phyloP scores from a whole-genome alignment of 2,888 invertebrate genomes.

The Beris morrisii region DNA sequence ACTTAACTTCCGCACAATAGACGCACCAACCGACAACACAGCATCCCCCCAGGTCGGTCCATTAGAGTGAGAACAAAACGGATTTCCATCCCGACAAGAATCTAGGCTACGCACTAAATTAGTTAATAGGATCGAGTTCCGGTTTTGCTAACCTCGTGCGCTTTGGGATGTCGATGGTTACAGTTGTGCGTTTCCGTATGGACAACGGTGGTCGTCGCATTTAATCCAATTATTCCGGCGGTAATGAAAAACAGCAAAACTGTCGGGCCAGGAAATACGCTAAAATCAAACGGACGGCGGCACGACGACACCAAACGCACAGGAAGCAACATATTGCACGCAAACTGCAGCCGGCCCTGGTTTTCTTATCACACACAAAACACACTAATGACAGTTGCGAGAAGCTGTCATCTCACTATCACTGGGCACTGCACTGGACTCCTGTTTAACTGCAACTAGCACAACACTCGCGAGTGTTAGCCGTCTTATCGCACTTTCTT shows the following conservation, averaged over 20 bases:
- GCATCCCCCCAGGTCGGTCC: too few species aligned
- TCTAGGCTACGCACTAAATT: background rate
- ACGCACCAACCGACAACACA: too few species aligned
- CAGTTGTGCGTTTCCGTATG: conserved; percentile 56
- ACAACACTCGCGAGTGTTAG: background rate
- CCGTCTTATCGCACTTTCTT: too few species aligned
- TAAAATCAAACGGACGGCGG: too few species aligned
- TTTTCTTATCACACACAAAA: conserved; percentile 21
- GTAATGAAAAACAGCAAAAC: background rate
- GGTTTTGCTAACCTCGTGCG: conserved; percentile 62
- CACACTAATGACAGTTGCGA: conserved; percentile 16
- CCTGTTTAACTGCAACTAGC: background rate
- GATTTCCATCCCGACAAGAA: too few species aligned
- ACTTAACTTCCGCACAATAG: too few species aligned
- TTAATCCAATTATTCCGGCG: conserved; percentile 25
- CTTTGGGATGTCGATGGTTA: conserved; percentile 67
- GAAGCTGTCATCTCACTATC: conserved; percentile 13
- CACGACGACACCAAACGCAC: background rate
- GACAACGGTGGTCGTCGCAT: background rate
- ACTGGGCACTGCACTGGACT: background rate
- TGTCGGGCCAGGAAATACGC: background rate
- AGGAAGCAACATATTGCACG: conserved; percentile 14
- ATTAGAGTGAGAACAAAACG: too few species aligned
- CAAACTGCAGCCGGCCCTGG: conserved; percentile 19
- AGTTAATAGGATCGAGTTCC: background rate